These are phyloP conservation scores for Homarus americanus DNA, from an alignment of 1,140 invertebrate genomes.

Conservation along the genomic window DNA sequence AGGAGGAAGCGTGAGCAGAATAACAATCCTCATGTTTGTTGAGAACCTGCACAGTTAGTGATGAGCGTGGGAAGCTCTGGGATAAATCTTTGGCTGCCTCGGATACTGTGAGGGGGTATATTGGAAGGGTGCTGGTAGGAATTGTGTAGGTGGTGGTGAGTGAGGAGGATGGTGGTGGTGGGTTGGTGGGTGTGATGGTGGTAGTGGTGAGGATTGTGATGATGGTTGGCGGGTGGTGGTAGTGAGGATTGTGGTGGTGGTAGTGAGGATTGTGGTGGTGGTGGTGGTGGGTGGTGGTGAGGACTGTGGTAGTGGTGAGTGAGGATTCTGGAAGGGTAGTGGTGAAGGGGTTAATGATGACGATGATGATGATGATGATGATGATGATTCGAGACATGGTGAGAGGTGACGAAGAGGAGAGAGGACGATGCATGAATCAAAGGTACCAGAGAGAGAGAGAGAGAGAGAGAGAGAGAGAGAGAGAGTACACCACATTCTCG, in stretches of 20 bases:
- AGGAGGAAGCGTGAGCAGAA: background rate
- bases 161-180: background rate
- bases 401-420: no score
- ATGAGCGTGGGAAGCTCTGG: background rate
- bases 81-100: background rate
- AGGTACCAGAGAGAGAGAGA: no score
- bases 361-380: no score
- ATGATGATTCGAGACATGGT: no score
- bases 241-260: background rate
- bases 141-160: background rate
- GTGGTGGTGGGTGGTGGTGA: no score
- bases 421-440: no score
- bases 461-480: no score
- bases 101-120: background rate
- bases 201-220: background rate
- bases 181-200: background rate
- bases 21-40: background rate
- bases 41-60: background rate
- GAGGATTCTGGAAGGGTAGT: no score
- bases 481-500: no score
- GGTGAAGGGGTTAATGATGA: no score
- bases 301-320: no score
- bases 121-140: background rate
- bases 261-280: no score
- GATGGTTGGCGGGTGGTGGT: background rate